Evolutionary conservation across 2,113 vertebrate species (phyloP).

Genomic region (Labeo rohita): DNA sequence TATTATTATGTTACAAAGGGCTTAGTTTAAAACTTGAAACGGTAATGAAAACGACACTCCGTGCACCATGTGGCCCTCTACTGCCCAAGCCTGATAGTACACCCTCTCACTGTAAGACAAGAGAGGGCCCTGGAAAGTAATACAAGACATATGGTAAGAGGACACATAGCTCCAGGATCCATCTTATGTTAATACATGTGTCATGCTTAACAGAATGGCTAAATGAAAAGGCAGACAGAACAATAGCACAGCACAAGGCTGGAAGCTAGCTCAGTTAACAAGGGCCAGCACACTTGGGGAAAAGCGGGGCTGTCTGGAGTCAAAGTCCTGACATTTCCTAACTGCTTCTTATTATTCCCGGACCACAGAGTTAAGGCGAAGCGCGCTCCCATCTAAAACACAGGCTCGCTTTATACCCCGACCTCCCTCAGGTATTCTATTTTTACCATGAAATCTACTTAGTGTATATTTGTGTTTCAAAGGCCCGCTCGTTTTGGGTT

Average conservation of each 20-base stretch:
- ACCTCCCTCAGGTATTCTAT: slow-evolving; percentile 20
- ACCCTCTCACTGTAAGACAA: slow-evolving; percentile 45
- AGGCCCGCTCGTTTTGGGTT: slow-evolving; percentile 28
- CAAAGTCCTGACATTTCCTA: slow-evolving; percentile 62
- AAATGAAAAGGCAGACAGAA: slow-evolving; percentile 73
- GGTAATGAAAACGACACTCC: neutral
- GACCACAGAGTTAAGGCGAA: slow-evolving; percentile 43
- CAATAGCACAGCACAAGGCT: slow-evolving; percentile 69
- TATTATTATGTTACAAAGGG: neutral
- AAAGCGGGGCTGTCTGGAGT: slow-evolving; percentile 57
- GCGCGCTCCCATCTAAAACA: slow-evolving; percentile 13
- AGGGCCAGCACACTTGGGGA: slow-evolving; percentile 64
- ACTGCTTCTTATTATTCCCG: slow-evolving; percentile 53
- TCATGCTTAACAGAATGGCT: slow-evolving; percentile 81
- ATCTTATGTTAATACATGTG: slow-evolving; percentile 78
- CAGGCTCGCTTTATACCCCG: slow-evolving; percentile 24
- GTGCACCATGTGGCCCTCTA: slow-evolving; percentile 61
- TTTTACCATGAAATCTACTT: slow-evolving; percentile 42
- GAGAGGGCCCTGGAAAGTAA: slow-evolving; percentile 65
- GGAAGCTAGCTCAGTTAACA: slow-evolving; percentile 66
- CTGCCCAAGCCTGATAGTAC: slow-evolving; percentile 59
- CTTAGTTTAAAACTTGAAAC: neutral
- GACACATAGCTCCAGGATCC: slow-evolving; percentile 77
- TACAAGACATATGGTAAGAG: slow-evolving; percentile 76
- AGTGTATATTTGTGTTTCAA: slow-evolving; percentile 43